A percentile compares a stretch with the other conserved stretches of the same genome.
These are phyloP conservation scores for Trididemnum miniatum DNA, from an alignment of 23 tunicate genomes.

Conservation along the genomic window DNA sequence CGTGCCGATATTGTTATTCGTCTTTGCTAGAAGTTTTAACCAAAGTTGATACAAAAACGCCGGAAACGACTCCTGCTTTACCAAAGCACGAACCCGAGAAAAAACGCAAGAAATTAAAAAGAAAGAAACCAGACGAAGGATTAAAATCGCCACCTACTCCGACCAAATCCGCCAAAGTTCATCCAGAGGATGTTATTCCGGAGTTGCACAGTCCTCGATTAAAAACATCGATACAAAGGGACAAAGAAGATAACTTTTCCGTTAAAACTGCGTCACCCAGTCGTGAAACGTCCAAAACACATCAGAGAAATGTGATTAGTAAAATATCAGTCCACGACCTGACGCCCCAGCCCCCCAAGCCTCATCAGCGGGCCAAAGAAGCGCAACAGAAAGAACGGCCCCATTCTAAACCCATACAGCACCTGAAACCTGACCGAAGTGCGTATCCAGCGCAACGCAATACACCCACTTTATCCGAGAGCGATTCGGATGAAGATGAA, in stretches of 20 bases:
- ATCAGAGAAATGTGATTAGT: not conserved
- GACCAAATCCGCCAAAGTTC: not conserved
- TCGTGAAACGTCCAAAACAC: not conserved
- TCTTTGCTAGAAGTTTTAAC: conserved; percentile 63
- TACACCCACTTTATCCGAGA: conserved; percentile 4
- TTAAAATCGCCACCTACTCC: not conserved
- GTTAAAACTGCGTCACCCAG: not conserved
- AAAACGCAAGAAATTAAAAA: conserved; percentile 47
- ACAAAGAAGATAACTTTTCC: not conserved
- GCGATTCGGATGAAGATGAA: conserved; percentile 14
- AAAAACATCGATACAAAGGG: not conserved
- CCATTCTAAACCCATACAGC: not conserved
- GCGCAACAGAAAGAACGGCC: conserved; percentile 27
- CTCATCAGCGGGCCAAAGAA: conserved; percentile 32
- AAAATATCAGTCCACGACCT: conserved; percentile 20
- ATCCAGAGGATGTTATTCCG: too few species aligned
- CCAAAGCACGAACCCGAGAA: conserved; percentile 27
- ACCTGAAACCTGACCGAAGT: not conserved
- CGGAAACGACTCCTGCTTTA: conserved; percentile 1
- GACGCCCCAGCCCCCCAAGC: conserved; percentile 18
- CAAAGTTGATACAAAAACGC: not conserved
- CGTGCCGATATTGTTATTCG: conserved; percentile 73
- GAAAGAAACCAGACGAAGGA: conserved; percentile 17
- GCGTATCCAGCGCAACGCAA: too few species aligned
- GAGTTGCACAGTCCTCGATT: not conserved